Base-by-base conservation (phyloP, 2,113 vertebrate species). In the Bubo scandiacus region DNA sequence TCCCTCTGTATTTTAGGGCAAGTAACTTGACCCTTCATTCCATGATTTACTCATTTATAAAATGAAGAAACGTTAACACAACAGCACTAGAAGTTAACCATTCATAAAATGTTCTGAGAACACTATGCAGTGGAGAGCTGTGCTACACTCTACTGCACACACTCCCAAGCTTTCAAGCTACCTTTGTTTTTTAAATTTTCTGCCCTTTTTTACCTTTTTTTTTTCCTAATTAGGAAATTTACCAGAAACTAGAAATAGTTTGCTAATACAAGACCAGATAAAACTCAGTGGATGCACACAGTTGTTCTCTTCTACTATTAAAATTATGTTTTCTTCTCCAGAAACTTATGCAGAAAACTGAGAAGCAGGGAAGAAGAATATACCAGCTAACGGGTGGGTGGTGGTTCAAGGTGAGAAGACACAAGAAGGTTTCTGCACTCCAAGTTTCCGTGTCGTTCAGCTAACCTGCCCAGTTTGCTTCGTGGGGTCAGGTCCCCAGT, bases 401-500 rank as follows among this genome's bases (percentile, higher is more conserved):
- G 25, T 22, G 4, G 40, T 30, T 67, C 45, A 82, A 72, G 30
- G 23, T 34, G 17, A 47, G n/a, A 38, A 61, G 0, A 4, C 40
- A 52, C 1, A 0, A 45, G 54, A 61, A 52, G 15, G 27, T 58
- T 57, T 66, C 75, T 21, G 36, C 81, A 71, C 58, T 32, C 51
- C 38, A 47, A 4, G 30, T 12, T 49, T 25, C 45, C 5, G 0
- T 12, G n/a, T 7, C 4, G 5, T 59, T 47, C 32, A 49, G 54
- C 38, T 55, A 65, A 54, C 45, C 38, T 26, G 45, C 65, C 30
- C 29, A 32, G 49, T 29, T 54, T 1, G 1, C 51, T 42, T 34
- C 2, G 0, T 0, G 1, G 12, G 17, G 26, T 55, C 47, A 55
- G 32, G 45, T 40, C 22, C 34, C 38, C 12, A 7, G 38, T 2